Conservation (phyloP, 1,140 invertebrate species). For the Ridgeia piscesae region DNA sequence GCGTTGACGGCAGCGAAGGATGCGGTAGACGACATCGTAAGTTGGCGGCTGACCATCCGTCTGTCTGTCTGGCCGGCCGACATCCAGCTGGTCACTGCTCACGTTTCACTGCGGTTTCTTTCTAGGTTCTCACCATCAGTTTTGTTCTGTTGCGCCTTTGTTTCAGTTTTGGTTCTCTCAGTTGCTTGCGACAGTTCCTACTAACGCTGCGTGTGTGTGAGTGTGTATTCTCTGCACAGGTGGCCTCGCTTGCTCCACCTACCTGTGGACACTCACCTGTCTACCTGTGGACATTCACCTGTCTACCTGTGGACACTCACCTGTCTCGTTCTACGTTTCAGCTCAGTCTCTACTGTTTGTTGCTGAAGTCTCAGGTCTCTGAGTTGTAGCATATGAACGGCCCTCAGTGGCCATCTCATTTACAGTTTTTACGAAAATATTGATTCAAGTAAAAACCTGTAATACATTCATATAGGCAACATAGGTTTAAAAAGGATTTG, state of each 20-base stretch:
- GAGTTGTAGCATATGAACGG: too few relatives aligned
- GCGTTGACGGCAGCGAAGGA: conserved; percentile 28
- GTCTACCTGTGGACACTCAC: too few relatives aligned
- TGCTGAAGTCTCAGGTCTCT: background rate
- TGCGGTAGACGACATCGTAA: conserved; percentile 28
- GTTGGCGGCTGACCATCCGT: conserved; percentile 5
- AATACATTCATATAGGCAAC: too few relatives aligned
- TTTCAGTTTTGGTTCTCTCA: background rate
- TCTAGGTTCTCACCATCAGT: background rate
- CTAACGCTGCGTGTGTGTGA: background rate
- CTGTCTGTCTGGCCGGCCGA: too few relatives aligned
- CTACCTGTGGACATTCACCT: too few relatives aligned
- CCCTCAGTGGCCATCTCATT: too few relatives aligned
- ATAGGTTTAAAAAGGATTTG: too few relatives aligned
- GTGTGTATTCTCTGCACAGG: background rate
- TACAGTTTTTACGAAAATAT: too few relatives aligned
- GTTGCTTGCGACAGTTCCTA: background rate
- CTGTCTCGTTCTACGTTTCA: background rate
- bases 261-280: too few relatives aligned
- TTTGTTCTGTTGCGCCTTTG: conserved; percentile 6
- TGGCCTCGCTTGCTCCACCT: background rate
- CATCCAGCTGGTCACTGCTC: background rate
- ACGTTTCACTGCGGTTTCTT: background rate
- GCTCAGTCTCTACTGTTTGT: background rate
- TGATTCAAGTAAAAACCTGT: too few relatives aligned